phyloP scores from a whole-genome alignment of 1,140 invertebrate genomes.

The Spodoptera litura region DNA sequence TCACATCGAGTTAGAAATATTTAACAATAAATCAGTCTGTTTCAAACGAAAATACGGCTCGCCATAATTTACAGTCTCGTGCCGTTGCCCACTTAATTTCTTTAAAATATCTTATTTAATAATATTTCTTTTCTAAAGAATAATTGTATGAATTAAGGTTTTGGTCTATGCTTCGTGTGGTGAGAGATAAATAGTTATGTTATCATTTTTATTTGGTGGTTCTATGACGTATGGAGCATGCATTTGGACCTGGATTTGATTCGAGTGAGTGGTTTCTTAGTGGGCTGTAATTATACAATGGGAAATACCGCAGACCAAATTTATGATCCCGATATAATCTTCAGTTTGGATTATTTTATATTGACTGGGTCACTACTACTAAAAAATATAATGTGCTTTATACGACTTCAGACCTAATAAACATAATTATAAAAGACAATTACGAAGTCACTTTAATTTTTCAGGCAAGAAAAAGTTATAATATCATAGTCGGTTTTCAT shows the following conservation, averaged over 20 bases:
- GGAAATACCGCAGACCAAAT: too few relatives aligned
- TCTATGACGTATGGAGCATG: too few relatives aligned
- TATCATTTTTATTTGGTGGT: not conserved
- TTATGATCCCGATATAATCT: too few relatives aligned
- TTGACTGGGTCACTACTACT: too few relatives aligned
- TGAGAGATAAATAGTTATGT: not conserved
- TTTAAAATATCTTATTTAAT: slow-evolving; percentile 38
- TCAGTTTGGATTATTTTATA: too few relatives aligned
- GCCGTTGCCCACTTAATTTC: slow-evolving; percentile 33
- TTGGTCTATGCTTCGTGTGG: too few relatives aligned
- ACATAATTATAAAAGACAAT: too few relatives aligned
- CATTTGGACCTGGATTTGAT: not conserved
- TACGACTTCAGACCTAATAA: too few relatives aligned
- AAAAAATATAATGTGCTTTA: too few relatives aligned
- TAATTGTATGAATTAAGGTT: not conserved
- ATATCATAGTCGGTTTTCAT: not conserved
- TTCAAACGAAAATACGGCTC: slow-evolving; percentile 15
- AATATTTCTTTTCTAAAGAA: not conserved
- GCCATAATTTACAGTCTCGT: slow-evolving; percentile 52
- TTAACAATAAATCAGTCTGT: slow-evolving; percentile 27
- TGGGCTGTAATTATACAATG: too few relatives aligned
- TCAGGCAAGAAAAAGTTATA: not conserved
- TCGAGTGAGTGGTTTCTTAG: not conserved
- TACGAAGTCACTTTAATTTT: too few relatives aligned
- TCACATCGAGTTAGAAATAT: slow-evolving; percentile 23